Evolutionary conservation across 2,113 vertebrate species (phyloP), one percentile per base, ranked within the genome.

Genomic region (Strigops habroptila): DNA sequence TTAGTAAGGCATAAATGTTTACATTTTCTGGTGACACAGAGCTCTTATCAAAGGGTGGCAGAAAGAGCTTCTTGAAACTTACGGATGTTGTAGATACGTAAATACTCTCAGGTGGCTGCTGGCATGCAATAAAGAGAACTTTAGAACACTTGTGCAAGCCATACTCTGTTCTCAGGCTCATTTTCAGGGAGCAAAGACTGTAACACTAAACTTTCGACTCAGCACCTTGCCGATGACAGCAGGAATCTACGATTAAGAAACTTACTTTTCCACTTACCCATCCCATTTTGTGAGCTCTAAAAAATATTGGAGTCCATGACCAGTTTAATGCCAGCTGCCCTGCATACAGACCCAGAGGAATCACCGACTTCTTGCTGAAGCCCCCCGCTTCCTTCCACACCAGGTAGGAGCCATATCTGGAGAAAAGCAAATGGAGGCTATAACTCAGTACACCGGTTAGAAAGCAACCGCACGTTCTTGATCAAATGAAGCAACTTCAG

Each of bases 301-400:
- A 98, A 90, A 98, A 98, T 59, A 98, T 18, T 14, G 98, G 97
- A 33, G 97, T 96, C 98, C 98, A 98, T 2, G 97, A 95, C 98
- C 98, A 98, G 91, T 98, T 98, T 35, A 98, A 70, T 67, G 96
- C 97, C 96, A 98, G 96, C 87, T 98, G 98, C 51, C 97, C 97
- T 4, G 96, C 96, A 9, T 98, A 98, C 35, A 98, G 96, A n/a
- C 98, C 98, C 82, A 98, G 96, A 25, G 98, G 98, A 43, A 98
- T 87, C 81, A 98, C 15, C 0, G 98, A 94, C 33, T 98, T 97
- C 12, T 98, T 95, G 0, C 52, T 98, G 96, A 98, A 98, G 81
- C 98, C 98, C 15, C 98, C 98, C 59, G 98, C 7, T 86, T 98
- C 98, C 46, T 97, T 98, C 98, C 98, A 98, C 46, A 98, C 77